phyloP scores from a whole-genome alignment of 2,113 vertebrate species.

The Sapajus apella region DNA sequence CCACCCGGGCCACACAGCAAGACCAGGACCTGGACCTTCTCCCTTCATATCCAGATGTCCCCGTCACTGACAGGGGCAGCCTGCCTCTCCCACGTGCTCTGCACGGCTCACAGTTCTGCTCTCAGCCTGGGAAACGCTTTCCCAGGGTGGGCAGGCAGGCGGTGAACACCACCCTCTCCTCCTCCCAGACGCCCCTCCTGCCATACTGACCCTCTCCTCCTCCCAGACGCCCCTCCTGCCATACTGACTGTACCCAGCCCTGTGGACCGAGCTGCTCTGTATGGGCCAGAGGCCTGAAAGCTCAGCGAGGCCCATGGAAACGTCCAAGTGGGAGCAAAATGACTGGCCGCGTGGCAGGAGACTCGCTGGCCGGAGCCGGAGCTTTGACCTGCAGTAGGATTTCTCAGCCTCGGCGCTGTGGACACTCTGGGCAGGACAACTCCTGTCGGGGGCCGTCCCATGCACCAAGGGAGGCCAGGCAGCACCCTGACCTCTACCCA shows the following conservation, averaged over 20 bases:
- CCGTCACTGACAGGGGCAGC: neutral
- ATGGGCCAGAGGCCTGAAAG: neutral
- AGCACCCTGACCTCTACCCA: neutral
- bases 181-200: neutral
- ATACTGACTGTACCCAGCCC: neutral
- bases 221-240: neutral
- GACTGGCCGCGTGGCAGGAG: no score
- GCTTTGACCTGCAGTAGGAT: no score
- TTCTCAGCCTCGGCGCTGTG: fast-evolving
- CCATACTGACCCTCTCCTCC: neutral
- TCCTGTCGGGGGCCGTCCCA: neutral
- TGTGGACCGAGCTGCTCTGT: neutral
- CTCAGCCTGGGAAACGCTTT: neutral
- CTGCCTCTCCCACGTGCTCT: neutral
- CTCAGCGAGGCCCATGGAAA: neutral
- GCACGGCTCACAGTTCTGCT: neutral
- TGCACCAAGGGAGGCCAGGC: no score
- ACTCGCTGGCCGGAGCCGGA: neutral
- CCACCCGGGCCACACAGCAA: neutral
- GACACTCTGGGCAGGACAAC: fast-evolving
- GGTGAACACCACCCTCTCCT: neutral
- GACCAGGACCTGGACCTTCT: neutral
- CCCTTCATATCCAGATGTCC: neutral
- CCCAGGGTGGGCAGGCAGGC: neutral
- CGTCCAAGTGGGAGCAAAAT: neutral